phyloP scores from a whole-genome alignment of 2,797 vertebrate genomes.

The Rhodeus uyekii region DNA sequence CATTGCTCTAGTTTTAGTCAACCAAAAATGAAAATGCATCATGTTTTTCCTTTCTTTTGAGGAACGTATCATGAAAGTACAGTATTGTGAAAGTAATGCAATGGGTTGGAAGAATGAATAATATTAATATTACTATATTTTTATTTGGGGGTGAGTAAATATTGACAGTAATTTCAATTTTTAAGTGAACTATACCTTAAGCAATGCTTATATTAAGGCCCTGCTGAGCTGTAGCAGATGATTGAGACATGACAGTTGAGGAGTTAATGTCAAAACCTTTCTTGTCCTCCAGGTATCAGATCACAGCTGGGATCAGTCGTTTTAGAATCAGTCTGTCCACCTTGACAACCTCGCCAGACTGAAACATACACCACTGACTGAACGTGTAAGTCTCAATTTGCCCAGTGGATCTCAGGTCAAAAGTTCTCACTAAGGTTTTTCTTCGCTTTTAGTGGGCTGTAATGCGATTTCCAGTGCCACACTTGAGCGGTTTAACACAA shows the following conservation, averaged over 20 bases:
- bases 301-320: constrained; percentile 23
- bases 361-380: constrained; percentile 56
- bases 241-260: constrained; percentile 43
- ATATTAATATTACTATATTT: not conserved
- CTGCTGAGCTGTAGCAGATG: not conserved
- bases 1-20: not conserved
- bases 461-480: constrained; percentile 62
- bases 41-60: not conserved
- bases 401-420: constrained; percentile 57
- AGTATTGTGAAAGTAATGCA: not conserved
- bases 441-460: constrained; percentile 48
- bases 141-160: no score
- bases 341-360: constrained; percentile 17
- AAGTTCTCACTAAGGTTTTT: constrained; percentile 55
- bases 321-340: constrained; percentile 15
- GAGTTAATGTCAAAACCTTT: constrained; percentile 28
- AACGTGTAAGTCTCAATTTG: constrained; percentile 59
- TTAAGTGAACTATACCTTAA: not conserved
- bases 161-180: no score
- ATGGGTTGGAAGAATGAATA: not conserved
- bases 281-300: constrained; percentile 2
- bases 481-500: constrained; percentile 60
- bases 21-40: not conserved
- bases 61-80: not conserved
- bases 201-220: constrained; percentile 7